phyloP scores from a whole-genome alignment of 2,888 invertebrate genomes.

The Pyrrhia umbra region DNA sequence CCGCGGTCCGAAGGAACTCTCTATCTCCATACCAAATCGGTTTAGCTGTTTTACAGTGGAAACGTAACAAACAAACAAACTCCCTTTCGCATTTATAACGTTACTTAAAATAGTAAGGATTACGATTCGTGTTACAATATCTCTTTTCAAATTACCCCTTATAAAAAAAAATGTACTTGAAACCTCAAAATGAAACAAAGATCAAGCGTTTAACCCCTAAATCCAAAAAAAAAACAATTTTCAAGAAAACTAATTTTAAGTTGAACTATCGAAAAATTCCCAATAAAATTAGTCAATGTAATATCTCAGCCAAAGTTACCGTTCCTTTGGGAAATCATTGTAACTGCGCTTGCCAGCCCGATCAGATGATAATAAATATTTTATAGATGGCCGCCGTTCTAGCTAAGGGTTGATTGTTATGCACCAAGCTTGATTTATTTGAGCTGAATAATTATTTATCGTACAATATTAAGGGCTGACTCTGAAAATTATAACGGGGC shows the following conservation, averaged over 20 bases:
- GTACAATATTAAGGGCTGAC: too few species aligned
- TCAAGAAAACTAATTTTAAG: slow-evolving; percentile 33
- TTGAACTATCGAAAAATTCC: slow-evolving; percentile 10
- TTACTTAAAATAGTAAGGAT: too few species aligned
- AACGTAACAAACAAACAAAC: too few species aligned
- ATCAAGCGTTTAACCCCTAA: not conserved
- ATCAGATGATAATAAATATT: slow-evolving; percentile 42
- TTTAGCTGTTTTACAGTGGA: too few species aligned
- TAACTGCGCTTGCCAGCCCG: slow-evolving; percentile 19
- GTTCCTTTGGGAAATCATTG: slow-evolving; percentile 47
- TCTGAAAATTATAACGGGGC: too few species aligned
- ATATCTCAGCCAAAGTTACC: slow-evolving; percentile 32
- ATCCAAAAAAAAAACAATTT: slow-evolving; percentile 1
- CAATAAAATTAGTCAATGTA: slow-evolving; percentile 44
- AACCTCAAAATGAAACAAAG: too few species aligned
- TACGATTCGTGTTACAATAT: too few species aligned
- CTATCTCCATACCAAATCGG: too few species aligned
- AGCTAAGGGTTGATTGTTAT: slow-evolving; percentile 14
- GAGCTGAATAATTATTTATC: too few species aligned
- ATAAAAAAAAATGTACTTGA: too few species aligned
- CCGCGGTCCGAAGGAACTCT: too few species aligned
- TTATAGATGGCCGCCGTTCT: slow-evolving; percentile 25
- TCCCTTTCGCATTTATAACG: too few species aligned
- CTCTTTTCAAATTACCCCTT: not conserved
- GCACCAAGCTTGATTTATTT: slow-evolving; percentile 3